Base-by-base conservation (phyloP, 2,797 vertebrate genomes). In the Notolabrus celidotus region DNA sequence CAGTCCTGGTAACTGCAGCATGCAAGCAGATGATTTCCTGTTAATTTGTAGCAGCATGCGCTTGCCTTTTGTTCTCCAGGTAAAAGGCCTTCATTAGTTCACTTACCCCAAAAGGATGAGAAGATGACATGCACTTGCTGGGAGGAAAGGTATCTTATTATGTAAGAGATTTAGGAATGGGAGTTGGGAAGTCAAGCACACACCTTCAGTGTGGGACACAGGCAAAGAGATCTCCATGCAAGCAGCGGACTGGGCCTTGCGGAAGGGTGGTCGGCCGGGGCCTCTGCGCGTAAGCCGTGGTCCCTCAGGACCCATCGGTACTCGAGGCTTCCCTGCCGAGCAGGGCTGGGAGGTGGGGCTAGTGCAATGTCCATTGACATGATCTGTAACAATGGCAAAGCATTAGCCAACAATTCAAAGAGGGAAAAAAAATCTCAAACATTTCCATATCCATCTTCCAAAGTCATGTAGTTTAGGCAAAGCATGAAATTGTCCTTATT, bases 171-270 rank as follows among this genome's bases (percentile, higher is more conserved):
- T 78, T 19, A 77, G 65, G 81, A 66, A 70, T 47, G 73, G 80
- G 78, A 69, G 53, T 52, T 69, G 86, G 89, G 92, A 80, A 75
- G 84, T 84, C 93, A 94, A 92, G 92, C 93, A 95, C 95, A 93
- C 95, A 98, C 98, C 98, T 98, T 99, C 97, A 87, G 96, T 94
- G 92, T 95, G 94, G 93, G 94, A 93, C 91, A 97, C 95, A 85
- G 98, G 97, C 92, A 99, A 95, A 90, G 97, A 96, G 92, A 99
- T 96, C 93, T 99, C 98, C 97, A 99, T 99, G 95, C 98, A 99
- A 92, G 98, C 98, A 77, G 98, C 98, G 66, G 98, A 99, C 92
- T 99, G 97, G 59, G 97, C 98, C 95, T 99, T 99, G 91, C 98
- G 95, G 94, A 99, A 99, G 72, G 98, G 98, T 59, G 97, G 98